Conservation (phyloP, 1,140 invertebrate genomes). For the Nephila pilipes region DNA sequence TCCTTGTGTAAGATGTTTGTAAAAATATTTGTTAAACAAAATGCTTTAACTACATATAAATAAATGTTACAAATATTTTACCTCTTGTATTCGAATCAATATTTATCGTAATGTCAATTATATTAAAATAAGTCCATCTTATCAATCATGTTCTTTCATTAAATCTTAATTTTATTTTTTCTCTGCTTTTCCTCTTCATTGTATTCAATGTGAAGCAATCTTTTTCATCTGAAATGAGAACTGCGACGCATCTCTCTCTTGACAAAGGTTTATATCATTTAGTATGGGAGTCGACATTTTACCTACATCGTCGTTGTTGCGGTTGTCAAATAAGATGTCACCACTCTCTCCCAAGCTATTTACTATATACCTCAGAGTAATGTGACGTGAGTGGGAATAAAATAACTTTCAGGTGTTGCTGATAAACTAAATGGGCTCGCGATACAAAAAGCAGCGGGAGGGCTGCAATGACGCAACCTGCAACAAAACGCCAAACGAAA, state of each 20-base stretch:
- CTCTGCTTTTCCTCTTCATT: no score
- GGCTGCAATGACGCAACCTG: slow-evolving; percentile 29
- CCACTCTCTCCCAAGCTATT: slow-evolving; percentile 36
- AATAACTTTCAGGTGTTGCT: slow-evolving; percentile 69
- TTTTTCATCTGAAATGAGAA: no score
- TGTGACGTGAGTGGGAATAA: slow-evolving; percentile 41
- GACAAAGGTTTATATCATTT: not conserved
- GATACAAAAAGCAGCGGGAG: slow-evolving; percentile 48
- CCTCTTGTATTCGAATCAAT: no score
- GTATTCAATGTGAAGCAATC: no score
- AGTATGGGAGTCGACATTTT: not conserved
- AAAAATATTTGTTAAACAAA: no score
- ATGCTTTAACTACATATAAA: no score
- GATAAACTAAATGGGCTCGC: slow-evolving; percentile 65
- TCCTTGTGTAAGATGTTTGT: no score
- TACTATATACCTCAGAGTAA: slow-evolving; percentile 9
- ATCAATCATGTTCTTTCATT: no score
- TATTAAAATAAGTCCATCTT: no score
- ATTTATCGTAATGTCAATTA: no score
- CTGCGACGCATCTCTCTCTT: not conserved
- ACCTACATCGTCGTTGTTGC: not conserved
- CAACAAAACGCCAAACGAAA: slow-evolving; percentile 49
- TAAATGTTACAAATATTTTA: no score
- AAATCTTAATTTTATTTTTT: no score
- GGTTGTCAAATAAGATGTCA: slow-evolving; percentile 59